A percentile compares a stretch with the other conserved stretches of the same genome.
These are phyloP conservation scores for Morpho deidamia DNA, from an alignment of 2,888 invertebrate genomes.

Conservation along the genomic window DNA sequence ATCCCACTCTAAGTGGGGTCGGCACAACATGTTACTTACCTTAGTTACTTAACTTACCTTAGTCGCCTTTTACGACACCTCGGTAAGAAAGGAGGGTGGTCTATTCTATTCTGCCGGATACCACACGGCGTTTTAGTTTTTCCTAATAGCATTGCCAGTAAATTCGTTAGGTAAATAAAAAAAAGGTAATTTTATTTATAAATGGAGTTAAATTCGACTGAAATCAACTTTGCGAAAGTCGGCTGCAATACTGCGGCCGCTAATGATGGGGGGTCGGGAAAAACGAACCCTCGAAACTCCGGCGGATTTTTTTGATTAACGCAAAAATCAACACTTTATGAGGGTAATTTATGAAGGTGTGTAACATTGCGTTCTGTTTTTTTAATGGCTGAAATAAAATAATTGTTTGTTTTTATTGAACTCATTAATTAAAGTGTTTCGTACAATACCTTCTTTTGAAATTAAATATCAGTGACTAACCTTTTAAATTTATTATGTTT, in stretches of 20 bases:
- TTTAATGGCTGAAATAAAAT: conserved; percentile 30
- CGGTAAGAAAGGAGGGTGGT: too few species aligned
- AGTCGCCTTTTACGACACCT: too few species aligned
- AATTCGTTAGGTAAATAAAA: conserved; percentile 48
- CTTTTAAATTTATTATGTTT: too few species aligned
- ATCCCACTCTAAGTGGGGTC: too few species aligned
- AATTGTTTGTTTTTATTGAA: conserved; percentile 25
- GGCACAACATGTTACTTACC: too few species aligned
- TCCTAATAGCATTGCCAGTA: conserved; percentile 5
- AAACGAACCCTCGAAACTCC: conserved; percentile 41
- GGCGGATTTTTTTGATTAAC: conserved; percentile 63
- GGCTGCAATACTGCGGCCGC: conserved; percentile 44
- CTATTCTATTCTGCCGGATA: too few species aligned
- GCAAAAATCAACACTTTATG: conserved; percentile 47
- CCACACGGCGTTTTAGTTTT: too few species aligned
- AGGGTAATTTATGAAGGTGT: conserved; percentile 57
- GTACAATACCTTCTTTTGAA: too few species aligned
- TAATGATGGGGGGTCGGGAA: conserved; percentile 47
- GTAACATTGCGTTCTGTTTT: conserved; percentile 36
- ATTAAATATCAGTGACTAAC: too few species aligned
- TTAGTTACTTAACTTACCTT: too few species aligned
- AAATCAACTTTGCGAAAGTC: conserved; percentile 54
- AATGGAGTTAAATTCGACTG: conserved; percentile 68
- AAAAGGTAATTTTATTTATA: conserved; percentile 62
- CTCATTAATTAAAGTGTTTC: too few species aligned